Percentiles rank a stretch among this genome's conserved stretches.
These are phyloP conservation scores for Upupa epops DNA, from an alignment of 2,113 vertebrate species.

Conservation along the genomic window DNA sequence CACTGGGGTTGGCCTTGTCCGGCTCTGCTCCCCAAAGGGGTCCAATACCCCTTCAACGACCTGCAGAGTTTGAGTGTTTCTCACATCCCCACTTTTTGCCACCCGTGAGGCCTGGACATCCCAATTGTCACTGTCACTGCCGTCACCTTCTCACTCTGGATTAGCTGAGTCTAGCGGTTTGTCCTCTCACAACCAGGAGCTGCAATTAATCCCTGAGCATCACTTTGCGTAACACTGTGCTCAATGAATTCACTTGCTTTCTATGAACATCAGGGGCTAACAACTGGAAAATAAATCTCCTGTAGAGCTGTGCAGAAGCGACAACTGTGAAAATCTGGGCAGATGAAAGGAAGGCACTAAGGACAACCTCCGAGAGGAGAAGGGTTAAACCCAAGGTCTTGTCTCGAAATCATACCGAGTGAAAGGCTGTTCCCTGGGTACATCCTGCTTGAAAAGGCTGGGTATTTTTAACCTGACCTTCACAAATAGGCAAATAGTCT, in stretches of 20 bases:
- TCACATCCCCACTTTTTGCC: background rate
- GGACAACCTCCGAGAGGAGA: background rate
- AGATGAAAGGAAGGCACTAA: background rate
- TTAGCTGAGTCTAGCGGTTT: background rate
- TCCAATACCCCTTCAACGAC: background rate
- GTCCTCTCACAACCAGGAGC: background rate
- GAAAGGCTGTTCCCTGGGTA: background rate
- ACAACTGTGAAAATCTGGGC: background rate
- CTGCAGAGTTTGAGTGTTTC: background rate
- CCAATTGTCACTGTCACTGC: background rate
- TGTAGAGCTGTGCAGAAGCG: background rate
- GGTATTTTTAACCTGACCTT: conserved; percentile 25
- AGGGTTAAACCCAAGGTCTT: background rate
- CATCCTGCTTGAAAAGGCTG: background rate
- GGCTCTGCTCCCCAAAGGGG: background rate
- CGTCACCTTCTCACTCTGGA: background rate
- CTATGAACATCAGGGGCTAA: background rate
- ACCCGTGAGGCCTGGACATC: background rate
- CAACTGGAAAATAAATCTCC: background rate
- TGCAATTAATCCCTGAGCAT: background rate
- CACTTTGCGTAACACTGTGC: background rate
- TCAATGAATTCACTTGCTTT: background rate
- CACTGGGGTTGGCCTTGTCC: background rate
- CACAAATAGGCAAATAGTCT: background rate
- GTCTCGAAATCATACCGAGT: background rate